phyloP scores from a whole-genome alignment of 2,113 vertebrate genomes.

The Chloroceryle aenea region DNA sequence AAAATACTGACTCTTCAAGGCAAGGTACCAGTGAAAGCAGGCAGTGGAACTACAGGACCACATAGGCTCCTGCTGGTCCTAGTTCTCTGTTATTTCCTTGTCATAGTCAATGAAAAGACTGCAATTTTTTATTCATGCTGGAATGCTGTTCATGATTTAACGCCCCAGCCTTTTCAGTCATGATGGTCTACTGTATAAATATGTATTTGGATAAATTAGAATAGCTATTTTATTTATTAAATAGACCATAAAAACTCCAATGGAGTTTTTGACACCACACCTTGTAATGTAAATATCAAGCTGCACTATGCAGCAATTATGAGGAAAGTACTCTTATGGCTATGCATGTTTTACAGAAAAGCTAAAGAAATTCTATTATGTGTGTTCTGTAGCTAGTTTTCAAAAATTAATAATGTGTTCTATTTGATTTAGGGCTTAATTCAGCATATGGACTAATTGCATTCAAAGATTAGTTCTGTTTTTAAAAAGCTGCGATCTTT shows the following conservation, averaged over 20 bases:
- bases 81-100: neutral
- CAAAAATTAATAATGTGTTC: constrained; percentile 46
- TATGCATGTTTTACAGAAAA: constrained; percentile 32
- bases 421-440: constrained; percentile 64
- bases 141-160: constrained; percentile 2
- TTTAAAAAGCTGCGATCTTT: constrained; percentile 30
- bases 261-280: constrained; percentile 55
- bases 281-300: constrained; percentile 54
- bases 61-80: neutral
- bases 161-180: neutral
- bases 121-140: neutral
- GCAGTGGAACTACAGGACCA: neutral
- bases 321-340: constrained; percentile 10
- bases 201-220: constrained; percentile 47
- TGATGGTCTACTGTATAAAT: constrained; percentile 44
- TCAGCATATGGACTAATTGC: constrained; percentile 35
- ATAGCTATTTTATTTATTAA: constrained; percentile 56
- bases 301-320: constrained; percentile 27
- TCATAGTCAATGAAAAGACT: neutral
- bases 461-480: constrained; percentile 45
- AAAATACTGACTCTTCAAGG: neutral
- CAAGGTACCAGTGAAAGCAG: neutral
- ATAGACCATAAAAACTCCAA: constrained; percentile 39
- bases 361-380: constrained; percentile 61
- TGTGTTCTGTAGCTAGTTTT: constrained; percentile 1